phyloP scores from a whole-genome alignment of 1,140 invertebrate species.

The Ooceraea biroi region DNA sequence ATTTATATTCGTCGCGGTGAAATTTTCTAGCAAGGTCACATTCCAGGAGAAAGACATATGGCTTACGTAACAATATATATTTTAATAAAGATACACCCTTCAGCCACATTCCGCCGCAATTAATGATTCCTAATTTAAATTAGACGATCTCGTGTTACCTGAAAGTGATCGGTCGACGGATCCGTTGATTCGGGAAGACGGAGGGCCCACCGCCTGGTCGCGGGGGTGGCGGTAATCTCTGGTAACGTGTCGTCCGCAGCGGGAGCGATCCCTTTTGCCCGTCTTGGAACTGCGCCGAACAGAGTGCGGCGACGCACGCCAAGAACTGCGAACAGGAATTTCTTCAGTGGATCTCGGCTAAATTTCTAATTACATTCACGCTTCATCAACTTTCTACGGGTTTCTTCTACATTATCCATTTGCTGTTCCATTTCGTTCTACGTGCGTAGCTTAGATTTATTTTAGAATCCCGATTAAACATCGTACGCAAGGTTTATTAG shows the following conservation, averaged over 20 bases:
- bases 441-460: too few species aligned
- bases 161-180: conserved; percentile 72
- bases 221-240: conserved; percentile 53
- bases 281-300: conserved; percentile 71
- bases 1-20: not conserved
- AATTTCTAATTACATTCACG: not conserved
- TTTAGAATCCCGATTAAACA: not conserved
- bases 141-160: conserved; percentile 61
- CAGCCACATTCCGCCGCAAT: too few species aligned
- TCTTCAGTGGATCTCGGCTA: too few species aligned
- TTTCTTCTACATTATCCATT: not conserved
- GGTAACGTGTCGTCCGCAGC: conserved; percentile 65
- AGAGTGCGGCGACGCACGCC: conserved; percentile 69
- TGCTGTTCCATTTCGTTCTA: not conserved
- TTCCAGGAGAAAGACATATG: not conserved
- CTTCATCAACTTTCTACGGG: not conserved
- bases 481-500: not conserved
- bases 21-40: conserved; percentile 39
- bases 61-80: too few species aligned
- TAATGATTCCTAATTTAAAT: too few species aligned
- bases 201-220: conserved; percentile 55
- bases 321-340: conserved; percentile 71
- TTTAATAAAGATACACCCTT: too few species aligned
- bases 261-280: conserved; percentile 38
- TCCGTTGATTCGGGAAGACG: conserved; percentile 70